These are phyloP conservation scores for Copidosoma floridanum DNA, from an alignment of 1,140 invertebrate species.

Conservation along the genomic window DNA sequence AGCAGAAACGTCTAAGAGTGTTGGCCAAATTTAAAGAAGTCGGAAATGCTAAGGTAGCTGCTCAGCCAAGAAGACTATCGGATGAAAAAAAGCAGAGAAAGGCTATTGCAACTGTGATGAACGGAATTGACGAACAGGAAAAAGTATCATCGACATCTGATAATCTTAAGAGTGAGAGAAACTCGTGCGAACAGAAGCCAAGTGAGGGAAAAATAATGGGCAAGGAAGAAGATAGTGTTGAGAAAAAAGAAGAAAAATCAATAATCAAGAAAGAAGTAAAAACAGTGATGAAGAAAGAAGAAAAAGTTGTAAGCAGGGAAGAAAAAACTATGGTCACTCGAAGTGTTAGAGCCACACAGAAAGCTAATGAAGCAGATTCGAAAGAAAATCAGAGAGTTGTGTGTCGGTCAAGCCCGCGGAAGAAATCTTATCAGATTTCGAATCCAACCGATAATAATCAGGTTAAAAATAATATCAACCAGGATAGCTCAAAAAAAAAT, in stretches of 20 bases:
- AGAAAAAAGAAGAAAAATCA: too few relatives aligned
- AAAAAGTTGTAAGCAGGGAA: neutral
- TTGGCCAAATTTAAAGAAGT: conserved; percentile 39
- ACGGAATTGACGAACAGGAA: conserved; percentile 1
- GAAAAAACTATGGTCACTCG: neutral
- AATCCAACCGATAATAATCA: neutral
- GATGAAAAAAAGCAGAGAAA: conserved; percentile 8
- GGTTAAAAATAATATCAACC: neutral
- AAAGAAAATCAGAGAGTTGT: neutral
- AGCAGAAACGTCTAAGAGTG: conserved; percentile 40
- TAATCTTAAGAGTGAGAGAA: neutral
- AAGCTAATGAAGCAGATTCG: neutral
- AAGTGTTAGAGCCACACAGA: neutral
- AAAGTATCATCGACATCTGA: conserved; percentile 4
- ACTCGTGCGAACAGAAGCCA: too few relatives aligned
- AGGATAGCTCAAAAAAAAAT: too few relatives aligned
- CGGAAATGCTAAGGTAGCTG: neutral
- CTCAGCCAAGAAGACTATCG: neutral
- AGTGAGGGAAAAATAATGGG: too few relatives aligned
- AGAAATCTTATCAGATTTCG: neutral
- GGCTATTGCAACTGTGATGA: neutral
- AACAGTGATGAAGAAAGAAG: neutral
- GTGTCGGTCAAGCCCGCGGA: neutral
- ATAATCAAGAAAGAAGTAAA: neutral
- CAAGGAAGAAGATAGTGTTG: too few relatives aligned